Conservation (phyloP, 2,797 vertebrate species). For the Chelon labrosus region DNA sequence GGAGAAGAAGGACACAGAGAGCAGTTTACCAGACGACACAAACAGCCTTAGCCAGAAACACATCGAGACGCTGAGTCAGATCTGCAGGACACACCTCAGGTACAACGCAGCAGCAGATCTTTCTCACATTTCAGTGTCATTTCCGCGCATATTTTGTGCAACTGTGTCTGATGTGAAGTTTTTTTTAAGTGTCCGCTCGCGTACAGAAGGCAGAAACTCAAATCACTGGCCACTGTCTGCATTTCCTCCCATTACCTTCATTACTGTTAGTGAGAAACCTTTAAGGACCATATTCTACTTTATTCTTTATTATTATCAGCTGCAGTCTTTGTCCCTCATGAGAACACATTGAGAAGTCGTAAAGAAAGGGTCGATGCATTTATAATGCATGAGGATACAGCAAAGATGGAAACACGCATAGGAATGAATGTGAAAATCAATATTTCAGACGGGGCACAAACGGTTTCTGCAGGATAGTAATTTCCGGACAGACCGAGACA, state of each 20-base stretch:
- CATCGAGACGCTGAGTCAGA: conserved; percentile 87
- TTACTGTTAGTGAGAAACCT: conserved; percentile 15
- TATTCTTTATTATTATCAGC: conserved; percentile 19
- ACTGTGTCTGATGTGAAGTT: background rate
- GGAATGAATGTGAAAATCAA: conserved; percentile 18
- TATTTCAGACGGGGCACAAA: conserved; percentile 25
- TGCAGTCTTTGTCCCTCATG: background rate
- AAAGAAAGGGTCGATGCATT: background rate
- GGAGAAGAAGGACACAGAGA: conserved; percentile 65
- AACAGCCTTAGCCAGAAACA: conserved; percentile 83
- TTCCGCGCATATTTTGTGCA: background rate
- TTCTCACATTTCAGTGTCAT: background rate
- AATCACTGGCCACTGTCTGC: background rate
- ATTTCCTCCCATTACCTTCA: conserved; percentile 7
- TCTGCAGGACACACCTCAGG: conserved; percentile 94
- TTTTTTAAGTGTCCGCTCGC: background rate
- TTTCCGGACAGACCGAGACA: conserved; percentile 27
- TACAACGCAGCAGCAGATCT: conserved; percentile 58
- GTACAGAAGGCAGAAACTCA: background rate
- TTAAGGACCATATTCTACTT: conserved; percentile 24
- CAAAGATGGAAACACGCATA: conserved; percentile 4
- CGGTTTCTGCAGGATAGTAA: conserved; percentile 16
- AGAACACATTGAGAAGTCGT: background rate
- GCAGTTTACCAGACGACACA: conserved; percentile 64
- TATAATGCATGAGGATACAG: conserved; percentile 17